These are phyloP conservation scores for Crematogaster levior DNA, from an alignment of 2,888 invertebrate genomes.

Conservation along the genomic window DNA sequence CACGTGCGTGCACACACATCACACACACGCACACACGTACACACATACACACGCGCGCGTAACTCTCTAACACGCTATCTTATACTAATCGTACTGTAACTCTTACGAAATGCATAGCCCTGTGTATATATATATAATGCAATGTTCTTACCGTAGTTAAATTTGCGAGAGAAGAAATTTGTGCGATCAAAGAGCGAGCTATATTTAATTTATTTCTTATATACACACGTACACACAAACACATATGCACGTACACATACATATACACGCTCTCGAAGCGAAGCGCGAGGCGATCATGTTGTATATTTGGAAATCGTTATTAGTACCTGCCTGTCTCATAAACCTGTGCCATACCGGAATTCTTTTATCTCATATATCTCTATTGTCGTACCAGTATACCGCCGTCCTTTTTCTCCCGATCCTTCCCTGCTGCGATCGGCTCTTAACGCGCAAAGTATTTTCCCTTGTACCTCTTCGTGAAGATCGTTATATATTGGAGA, in stretches of 20 bases:
- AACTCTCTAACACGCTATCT: conserved; percentile 77
- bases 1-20: conserved; percentile 41
- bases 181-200: conserved; percentile 34
- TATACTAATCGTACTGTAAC: conserved; percentile 82
- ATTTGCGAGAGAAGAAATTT: conserved; percentile 70
- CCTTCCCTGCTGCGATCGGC: conserved; percentile 19
- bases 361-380: background rate
- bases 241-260: background rate
- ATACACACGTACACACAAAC: conserved; percentile 36
- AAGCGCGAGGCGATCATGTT: conserved; percentile 48
- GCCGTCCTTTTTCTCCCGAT: background rate
- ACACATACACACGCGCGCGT: conserved; percentile 74
- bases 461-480: conserved; percentile 7
- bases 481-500: background rate
- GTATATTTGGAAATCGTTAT: conserved; percentile 60
- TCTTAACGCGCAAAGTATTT: conserved; percentile 18
- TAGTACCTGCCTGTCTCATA: conserved; percentile 73
- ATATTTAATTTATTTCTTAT: conserved; percentile 78
- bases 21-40: too few species aligned
- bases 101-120: conserved; percentile 82
- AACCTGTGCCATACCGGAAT: conserved; percentile 63
- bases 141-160: conserved; percentile 79
- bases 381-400: background rate
- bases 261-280: conserved; percentile 35
- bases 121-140: conserved; percentile 79